Base-by-base conservation (phyloP, 1,140 invertebrate species). In the Arctopsyche grandis region DNA sequence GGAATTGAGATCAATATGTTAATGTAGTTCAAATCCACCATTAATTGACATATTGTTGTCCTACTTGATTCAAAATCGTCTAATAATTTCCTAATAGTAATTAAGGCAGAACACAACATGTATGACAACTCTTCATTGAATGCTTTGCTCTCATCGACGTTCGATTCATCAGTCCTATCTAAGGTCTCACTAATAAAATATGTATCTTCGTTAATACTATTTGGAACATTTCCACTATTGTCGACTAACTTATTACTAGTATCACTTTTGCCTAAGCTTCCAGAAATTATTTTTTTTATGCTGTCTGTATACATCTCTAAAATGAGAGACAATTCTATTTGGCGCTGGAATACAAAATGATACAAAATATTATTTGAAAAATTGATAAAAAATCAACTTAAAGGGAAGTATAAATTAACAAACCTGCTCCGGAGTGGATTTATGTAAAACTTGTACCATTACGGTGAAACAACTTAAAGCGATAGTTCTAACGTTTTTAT, bases 381-480 rank as follows among this genome's bases (percentile, higher is more conserved):
- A n/a, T n/a, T n/a, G n/a, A n/a, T n/a, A n/a, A n/a, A n/a, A n/a
- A n/a, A n/a, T n/a, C n/a, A n/a, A n/a, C n/a, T n/a, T n/a, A n/a
- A n/a, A n/a, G n/a, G n/a, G n/a, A n/a, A n/a, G n/a, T n/a, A 5
- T 38, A 26, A 44, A 21, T n/a, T 44, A 29, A 84, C 84, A 84
- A 81, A 91, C 91, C 89, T 91, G 89, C 86, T 91, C 91, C 44
- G 90, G 89, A 85, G 89, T 89, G 83, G 87, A 89, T 80, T 86
- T 87, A 77, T 90, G 88, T 70, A 91, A 85, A 26, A 90, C 87
- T 80, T 90, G 88, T 16, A 91, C 86, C 89, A 91, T 91, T n/a
- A 87, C 84, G 9, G 89, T 86, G 77, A 91, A 89, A 83, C 90
- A 91, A 79, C 89, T 88, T 14, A 91, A 84, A n/a, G 89, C 89